Evolutionary conservation across 2,888 invertebrate species (phyloP).

Genomic region (Agonopterix arenella): DNA sequence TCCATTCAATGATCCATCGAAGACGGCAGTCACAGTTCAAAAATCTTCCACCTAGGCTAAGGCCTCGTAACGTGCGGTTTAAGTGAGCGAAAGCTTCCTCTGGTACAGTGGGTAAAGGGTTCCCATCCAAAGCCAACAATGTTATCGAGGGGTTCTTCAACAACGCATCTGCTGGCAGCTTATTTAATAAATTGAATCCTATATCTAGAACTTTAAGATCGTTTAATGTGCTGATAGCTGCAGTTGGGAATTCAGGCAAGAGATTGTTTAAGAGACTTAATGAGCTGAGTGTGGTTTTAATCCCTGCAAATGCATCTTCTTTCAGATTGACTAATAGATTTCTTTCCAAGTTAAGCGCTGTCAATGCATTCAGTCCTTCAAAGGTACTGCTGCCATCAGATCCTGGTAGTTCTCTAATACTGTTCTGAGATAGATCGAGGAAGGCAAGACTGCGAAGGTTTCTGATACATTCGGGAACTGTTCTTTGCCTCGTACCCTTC

Average conservation of each 20-base stretch:
- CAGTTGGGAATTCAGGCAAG: slow-evolving; percentile 90
- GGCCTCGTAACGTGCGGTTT: slow-evolving; percentile 88
- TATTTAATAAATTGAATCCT: slow-evolving; percentile 92
- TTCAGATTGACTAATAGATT: slow-evolving; percentile 89
- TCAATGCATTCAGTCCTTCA: slow-evolving; percentile 87
- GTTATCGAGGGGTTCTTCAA: slow-evolving; percentile 89
- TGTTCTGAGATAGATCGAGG: slow-evolving; percentile 92
- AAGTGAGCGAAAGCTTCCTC: slow-evolving; percentile 86
- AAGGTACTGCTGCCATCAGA: slow-evolving; percentile 81
- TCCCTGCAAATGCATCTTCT: slow-evolving; percentile 86
- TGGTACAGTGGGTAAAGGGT: slow-evolving; percentile 90
- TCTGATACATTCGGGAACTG: slow-evolving; percentile 86
- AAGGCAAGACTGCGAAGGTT: slow-evolving; percentile 89
- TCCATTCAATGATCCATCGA: slow-evolving; percentile 94
- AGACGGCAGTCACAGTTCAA: slow-evolving; percentile 92
- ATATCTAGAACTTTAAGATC: slow-evolving; percentile 93
- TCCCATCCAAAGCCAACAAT: slow-evolving; percentile 92
- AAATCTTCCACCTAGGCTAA: slow-evolving; percentile 92
- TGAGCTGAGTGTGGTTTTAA: slow-evolving; percentile 89
- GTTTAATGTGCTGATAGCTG: slow-evolving; percentile 84
- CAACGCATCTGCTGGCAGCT: slow-evolving; percentile 88
- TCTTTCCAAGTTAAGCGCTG: slow-evolving; percentile 91
- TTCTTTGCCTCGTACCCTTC: slow-evolving; percentile 89
- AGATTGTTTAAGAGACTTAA: slow-evolving; percentile 93
- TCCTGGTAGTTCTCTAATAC: slow-evolving; percentile 88